Percentiles rank a stretch among this genome's conserved stretches.
phyloP scores from a whole-genome alignment of 2,113 vertebrate genomes.

The Cyprinus carpio region DNA sequence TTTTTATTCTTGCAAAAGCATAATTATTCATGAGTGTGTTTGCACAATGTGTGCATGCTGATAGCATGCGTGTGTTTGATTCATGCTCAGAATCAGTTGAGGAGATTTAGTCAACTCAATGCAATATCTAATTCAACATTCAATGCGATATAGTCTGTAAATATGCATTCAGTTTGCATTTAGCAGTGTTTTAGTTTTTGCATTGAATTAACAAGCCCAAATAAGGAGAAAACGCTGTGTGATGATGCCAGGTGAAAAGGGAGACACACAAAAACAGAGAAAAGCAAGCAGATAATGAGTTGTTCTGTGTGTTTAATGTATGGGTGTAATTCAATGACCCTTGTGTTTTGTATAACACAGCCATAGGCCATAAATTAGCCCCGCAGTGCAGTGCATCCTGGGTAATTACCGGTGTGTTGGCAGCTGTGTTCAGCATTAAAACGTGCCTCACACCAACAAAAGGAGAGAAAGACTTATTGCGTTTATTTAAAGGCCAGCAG shows the following conservation, averaged over 20 bases:
- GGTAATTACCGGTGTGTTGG: conserved; percentile 46
- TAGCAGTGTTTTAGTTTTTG: background rate
- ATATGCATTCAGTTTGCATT: background rate
- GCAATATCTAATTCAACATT: background rate
- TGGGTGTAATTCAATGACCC: conserved; percentile 10
- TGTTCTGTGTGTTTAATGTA: conserved; percentile 4
- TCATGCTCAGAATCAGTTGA: background rate
- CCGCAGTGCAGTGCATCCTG: conserved; percentile 40
- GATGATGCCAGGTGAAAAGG: background rate
- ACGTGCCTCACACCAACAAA: background rate
- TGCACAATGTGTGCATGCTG: background rate
- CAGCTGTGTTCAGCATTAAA: conserved; percentile 24
- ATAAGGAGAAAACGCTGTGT: background rate
- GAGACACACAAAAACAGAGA: background rate
- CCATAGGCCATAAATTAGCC: conserved; percentile 22
- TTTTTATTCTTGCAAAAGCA: background rate
- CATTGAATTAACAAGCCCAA: background rate
- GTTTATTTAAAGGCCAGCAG: background rate
- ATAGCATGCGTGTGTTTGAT: background rate
- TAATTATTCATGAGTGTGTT: background rate
- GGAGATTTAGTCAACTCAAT: background rate
- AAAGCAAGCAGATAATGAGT: background rate
- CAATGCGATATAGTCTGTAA: background rate
- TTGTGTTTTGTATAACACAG: conserved; percentile 14
- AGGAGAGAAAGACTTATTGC: background rate